Conservation (phyloP, 2,888 invertebrate genomes). For the Rhagonycha fulva region DNA sequence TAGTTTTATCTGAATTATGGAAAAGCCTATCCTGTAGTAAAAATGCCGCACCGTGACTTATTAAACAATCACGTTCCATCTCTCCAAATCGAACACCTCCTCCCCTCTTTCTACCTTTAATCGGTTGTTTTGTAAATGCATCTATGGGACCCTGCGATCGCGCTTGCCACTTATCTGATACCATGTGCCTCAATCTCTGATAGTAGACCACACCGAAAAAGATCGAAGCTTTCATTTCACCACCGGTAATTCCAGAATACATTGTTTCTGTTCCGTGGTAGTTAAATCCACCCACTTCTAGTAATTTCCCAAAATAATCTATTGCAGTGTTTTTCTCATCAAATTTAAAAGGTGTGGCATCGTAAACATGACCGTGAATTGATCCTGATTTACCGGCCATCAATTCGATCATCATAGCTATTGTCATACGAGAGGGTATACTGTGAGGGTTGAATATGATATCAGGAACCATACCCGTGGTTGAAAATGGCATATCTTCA, state of each 20-base stretch:
- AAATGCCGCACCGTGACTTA: conserved; percentile 93
- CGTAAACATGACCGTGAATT: conserved; percentile 87
- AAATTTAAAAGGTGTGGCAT: conserved; percentile 95
- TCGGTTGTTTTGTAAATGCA: conserved; percentile 90
- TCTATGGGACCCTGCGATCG: conserved; percentile 94
- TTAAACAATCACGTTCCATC: conserved; percentile 97
- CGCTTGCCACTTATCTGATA: conserved; percentile 97
- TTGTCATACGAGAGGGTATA: conserved; percentile 98
- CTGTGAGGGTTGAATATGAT: conserved; percentile 99
- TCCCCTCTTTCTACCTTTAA: conserved; percentile 85
- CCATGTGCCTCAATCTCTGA: conserved; percentile 98
- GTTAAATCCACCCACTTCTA: conserved; percentile 91
- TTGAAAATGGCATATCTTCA: conserved; percentile 96
- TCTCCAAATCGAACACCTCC: conserved; percentile 96
- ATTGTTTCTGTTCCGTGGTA: conserved; percentile 95
- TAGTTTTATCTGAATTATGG: conserved; percentile 88
- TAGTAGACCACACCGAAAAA: conserved; percentile 98
- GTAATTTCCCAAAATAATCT: conserved; percentile 87
- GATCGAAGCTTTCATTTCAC: conserved; percentile 90
- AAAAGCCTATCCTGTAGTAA: conserved; percentile 91
- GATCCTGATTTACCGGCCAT: conserved; percentile 98
- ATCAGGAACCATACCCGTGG: conserved; percentile 94
- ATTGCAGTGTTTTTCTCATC: conserved; percentile 89
- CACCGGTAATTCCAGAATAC: conserved; percentile 93
- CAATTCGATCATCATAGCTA: conserved; percentile 99